Evolutionary conservation across 2,113 vertebrate genomes (phyloP), one percentile per base, ranked within the genome.

Genomic region (Lamprotornis superbus): DNA sequence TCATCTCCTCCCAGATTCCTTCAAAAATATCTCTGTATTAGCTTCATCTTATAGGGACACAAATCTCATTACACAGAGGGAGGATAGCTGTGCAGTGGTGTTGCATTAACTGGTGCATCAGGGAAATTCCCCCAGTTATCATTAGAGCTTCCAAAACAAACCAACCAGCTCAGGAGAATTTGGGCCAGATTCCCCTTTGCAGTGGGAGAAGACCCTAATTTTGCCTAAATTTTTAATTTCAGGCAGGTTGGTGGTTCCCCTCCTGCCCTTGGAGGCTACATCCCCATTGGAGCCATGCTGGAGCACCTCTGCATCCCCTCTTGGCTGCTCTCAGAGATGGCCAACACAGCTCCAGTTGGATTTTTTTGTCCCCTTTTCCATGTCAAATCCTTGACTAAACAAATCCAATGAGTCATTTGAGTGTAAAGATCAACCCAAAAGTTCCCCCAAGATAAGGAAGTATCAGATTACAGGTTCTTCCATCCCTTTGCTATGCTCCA

Each of bases 261-360:
- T 84, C 33, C 31, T 78, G 28, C 31, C 61, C n/a, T 24, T 1
- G 18, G 71, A 69, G 53, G 49, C 57, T 3, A 19, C 17, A 3
- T 0, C 15, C 39, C 59, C 9, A 2, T 4, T 0, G 0, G 23
- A 33, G 27, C 50, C 2, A 2, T 7, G 19, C 59, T 21, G 24
- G 10, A 61, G 15, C 21, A 70, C 10, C 21, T 56, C 56, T 11
- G 25, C 74, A 28, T 25, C 13, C 31, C 16, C 42, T 65, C 68
- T 7, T 39, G 56, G 16, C 56, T 78, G 46, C 82, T 60, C 76
- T 49, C 60, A 60, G 22, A 22, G n/a, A 40, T 12, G 21, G 21
- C 23, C 44, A 77, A 10, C 2, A 1, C 69, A 74, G 64, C 56
- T 80, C 28, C 70, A 82, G 35, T 0, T 64, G 50, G 28, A 40